Evolutionary conservation across 2,113 vertebrate species (phyloP).

Genomic region (Callopanchax toddi): DNA sequence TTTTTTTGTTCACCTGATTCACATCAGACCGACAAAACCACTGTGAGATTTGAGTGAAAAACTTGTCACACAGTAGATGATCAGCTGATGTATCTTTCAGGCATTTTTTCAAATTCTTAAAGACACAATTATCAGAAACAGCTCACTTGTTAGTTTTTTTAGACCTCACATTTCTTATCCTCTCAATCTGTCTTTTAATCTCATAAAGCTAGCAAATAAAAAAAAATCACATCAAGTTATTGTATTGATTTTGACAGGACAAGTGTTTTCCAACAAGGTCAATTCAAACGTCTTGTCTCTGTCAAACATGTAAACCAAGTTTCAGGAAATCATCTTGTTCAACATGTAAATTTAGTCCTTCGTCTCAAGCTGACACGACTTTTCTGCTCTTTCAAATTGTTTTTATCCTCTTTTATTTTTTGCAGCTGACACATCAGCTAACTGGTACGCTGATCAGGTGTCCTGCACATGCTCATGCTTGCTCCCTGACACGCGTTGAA

Average conservation of each 20-base stretch:
- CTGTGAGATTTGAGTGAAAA: no score
- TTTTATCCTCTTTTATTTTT: slow-evolving; percentile 44
- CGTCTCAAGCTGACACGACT: slow-evolving; percentile 51
- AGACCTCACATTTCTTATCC: not conserved
- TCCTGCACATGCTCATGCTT: slow-evolving; percentile 69
- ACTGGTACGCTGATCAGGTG: slow-evolving; percentile 60
- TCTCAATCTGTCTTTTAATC: not conserved
- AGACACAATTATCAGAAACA: no score
- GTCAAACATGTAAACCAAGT: slow-evolving; percentile 38
- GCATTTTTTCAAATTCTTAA: no score
- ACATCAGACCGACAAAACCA: no score
- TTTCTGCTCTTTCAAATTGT: slow-evolving; percentile 52
- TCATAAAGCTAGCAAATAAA: no score
- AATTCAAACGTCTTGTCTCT: slow-evolving; percentile 53
- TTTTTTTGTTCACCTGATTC: no score
- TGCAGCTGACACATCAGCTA: slow-evolving; percentile 61
- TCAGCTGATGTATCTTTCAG: no score
- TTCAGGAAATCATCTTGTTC: slow-evolving; percentile 45
- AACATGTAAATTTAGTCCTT: slow-evolving; percentile 45
- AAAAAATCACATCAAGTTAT: no score
- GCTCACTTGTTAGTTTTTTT: slow-evolving; percentile 10
- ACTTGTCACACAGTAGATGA: no score
- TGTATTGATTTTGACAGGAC: slow-evolving; percentile 58
- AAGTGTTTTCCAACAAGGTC: slow-evolving; percentile 54
- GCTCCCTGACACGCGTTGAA: slow-evolving; percentile 57